Conservation (phyloP, 1,140 invertebrate species). For the Bombus waltoni region DNA sequence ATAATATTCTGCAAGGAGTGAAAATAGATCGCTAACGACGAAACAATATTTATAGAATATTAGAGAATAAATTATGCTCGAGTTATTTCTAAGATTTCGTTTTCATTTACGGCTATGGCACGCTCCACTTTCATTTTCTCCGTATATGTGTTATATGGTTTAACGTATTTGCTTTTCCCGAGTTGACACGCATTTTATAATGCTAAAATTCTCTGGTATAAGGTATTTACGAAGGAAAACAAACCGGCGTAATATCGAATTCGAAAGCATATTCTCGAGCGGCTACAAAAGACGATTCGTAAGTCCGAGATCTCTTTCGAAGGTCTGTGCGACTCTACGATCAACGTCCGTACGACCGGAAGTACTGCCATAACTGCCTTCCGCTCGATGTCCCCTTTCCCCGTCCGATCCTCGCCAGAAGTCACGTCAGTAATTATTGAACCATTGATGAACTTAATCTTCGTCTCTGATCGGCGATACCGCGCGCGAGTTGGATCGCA, state of each 20-base stretch:
- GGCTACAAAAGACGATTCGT: slow-evolving; percentile 21
- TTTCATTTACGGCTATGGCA: background rate
- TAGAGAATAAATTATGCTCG: too few relatives aligned
- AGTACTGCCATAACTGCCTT: slow-evolving; percentile 73
- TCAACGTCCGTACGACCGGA: slow-evolving; percentile 72
- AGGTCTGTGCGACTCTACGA: slow-evolving; percentile 61
- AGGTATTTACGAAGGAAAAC: background rate
- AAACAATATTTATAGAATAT: background rate
- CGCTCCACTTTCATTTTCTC: background rate
- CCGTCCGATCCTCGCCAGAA: slow-evolving; percentile 39
- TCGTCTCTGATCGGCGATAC: slow-evolving; percentile 11
- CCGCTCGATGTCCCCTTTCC: slow-evolving; percentile 67
- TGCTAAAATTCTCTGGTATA: background rate
- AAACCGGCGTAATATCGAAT: background rate
- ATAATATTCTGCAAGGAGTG: too few relatives aligned
- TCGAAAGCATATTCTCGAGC: background rate
- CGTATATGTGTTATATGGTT: background rate
- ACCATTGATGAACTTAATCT: slow-evolving; percentile 59
- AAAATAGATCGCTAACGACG: background rate
- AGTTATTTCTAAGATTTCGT: background rate
- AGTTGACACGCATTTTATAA: background rate
- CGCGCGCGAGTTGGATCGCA: background rate
- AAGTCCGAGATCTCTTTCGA: slow-evolving; percentile 60
- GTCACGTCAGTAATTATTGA: slow-evolving; percentile 62
- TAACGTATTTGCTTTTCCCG: background rate